A percentile compares a stretch with the other conserved stretches of the same genome.
Evolutionary conservation across 1,140 invertebrate species (phyloP).

Genomic region (Prorops nasuta): DNA sequence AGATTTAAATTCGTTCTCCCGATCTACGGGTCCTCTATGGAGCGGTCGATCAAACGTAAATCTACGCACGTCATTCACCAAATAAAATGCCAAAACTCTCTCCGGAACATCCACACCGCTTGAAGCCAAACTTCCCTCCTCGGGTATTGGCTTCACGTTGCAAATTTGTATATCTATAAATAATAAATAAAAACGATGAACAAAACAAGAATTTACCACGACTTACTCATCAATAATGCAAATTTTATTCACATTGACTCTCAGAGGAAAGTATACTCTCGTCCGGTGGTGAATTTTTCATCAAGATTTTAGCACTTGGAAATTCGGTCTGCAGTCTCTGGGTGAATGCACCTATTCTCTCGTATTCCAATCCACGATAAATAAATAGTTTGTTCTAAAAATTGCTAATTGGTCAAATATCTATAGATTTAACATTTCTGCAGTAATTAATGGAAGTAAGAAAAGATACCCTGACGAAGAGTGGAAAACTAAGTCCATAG

Average conservation of each 20-base stretch:
- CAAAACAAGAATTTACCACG: slow-evolving; percentile 3
- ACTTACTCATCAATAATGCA: too few species aligned
- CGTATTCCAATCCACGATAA: slow-evolving; percentile 94
- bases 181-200: slow-evolving; percentile 1
- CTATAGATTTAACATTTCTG: neutral
- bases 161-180: slow-evolving; percentile 85
- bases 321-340: slow-evolving; percentile 91
- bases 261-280: slow-evolving; percentile 81
- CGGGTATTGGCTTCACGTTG: slow-evolving; percentile 85
- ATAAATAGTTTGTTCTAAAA: slow-evolving; percentile 93
- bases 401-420: slow-evolving; percentile 13
- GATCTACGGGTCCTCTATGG: slow-evolving; percentile 83
- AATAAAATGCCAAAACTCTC: slow-evolving; percentile 84
- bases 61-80: slow-evolving; percentile 86
- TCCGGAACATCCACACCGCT: slow-evolving; percentile 74
- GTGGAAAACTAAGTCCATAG: slow-evolving; percentile 89
- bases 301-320: slow-evolving; percentile 85
- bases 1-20: slow-evolving; percentile 92
- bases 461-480: slow-evolving; percentile 83
- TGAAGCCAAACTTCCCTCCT: slow-evolving; percentile 61
- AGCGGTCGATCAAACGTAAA: slow-evolving; percentile 90
- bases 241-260: slow-evolving; percentile 75
- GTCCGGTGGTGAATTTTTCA: slow-evolving; percentile 87
- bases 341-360: slow-evolving; percentile 91
- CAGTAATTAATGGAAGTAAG: neutral